phyloP scores from a whole-genome alignment of 2,888 invertebrate genomes.

The Minunthozetes semirufus region DNA sequence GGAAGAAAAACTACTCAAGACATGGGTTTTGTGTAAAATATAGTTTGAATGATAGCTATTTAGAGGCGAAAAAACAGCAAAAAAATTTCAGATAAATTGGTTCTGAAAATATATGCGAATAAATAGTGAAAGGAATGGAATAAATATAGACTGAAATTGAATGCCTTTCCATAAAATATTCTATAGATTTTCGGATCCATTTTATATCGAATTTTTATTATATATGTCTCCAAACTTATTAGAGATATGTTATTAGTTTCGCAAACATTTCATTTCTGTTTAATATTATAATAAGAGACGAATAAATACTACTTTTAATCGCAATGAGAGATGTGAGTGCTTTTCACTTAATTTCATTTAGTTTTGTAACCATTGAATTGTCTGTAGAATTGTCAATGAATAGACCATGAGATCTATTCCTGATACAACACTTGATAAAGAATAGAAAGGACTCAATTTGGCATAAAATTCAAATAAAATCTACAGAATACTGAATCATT shows the following conservation, averaged over 20 bases:
- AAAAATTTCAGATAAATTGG: slow-evolving; percentile 9
- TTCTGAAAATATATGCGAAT: slow-evolving; percentile 19
- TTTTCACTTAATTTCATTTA: too few species aligned
- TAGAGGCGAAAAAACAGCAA: neutral
- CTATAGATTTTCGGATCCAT: neutral
- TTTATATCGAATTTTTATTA: slow-evolving; percentile 10
- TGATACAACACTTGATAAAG: neutral
- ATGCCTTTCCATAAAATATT: too few species aligned
- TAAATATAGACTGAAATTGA: neutral
- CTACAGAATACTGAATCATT: neutral
- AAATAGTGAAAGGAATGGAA: neutral
- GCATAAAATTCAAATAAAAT: neutral
- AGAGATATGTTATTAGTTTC: neutral
- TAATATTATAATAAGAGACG: neutral
- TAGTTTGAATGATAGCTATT: slow-evolving; percentile 10
- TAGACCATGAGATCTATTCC: neutral
- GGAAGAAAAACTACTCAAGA: neutral
- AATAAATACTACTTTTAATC: neutral
- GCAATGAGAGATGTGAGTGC: neutral
- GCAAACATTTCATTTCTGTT: neutral
- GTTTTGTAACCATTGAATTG: too few species aligned
- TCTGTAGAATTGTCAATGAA: too few species aligned
- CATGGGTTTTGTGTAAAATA: neutral
- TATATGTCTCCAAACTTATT: neutral
- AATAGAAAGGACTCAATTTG: neutral